Evolutionary conservation across 2,888 invertebrate species (phyloP).

Genomic region (Myopa tessellatipennis): DNA sequence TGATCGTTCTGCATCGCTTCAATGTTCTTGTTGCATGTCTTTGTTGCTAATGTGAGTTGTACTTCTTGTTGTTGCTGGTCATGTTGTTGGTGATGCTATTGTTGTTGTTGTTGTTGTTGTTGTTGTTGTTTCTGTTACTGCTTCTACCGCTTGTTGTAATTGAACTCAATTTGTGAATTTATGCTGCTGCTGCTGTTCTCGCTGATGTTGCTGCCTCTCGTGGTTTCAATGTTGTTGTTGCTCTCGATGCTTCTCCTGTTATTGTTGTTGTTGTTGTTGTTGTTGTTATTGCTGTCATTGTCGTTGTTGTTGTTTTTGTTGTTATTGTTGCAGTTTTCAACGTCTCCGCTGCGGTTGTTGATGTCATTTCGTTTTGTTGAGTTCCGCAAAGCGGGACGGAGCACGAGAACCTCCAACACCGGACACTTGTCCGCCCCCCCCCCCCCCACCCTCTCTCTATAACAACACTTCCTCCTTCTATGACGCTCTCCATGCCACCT

Average conservation of each 20-base stretch:
- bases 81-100: not conserved
- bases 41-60: not conserved
- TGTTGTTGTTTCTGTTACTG: not conserved
- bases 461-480: too few relatives aligned
- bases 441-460: too few relatives aligned
- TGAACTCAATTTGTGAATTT: slow-evolving; percentile 20
- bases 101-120: slow-evolving; percentile 1
- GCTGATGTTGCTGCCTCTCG: not conserved
- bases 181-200: slow-evolving; percentile 7
- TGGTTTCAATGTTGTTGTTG: not conserved
- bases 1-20: not conserved
- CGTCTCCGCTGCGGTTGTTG: slow-evolving; percentile 27
- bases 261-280: slow-evolving; percentile 6
- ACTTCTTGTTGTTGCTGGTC: not conserved
- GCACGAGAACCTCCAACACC: not conserved
- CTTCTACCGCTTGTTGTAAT: not conserved
- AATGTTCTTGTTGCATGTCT: not conserved
- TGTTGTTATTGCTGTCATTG: too few relatives aligned
- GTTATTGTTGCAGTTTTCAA: not conserved
- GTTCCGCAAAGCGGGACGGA: not conserved
- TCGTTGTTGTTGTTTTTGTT: not conserved
- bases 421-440: too few relatives aligned
- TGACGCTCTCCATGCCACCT: too few relatives aligned
- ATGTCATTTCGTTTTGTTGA: slow-evolving; percentile 29
- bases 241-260: too few relatives aligned